Evolutionary conservation across 2,797 vertebrate species (phyloP), one percentile per base, ranked within the genome.

Genomic region (Morus bassanus): DNA sequence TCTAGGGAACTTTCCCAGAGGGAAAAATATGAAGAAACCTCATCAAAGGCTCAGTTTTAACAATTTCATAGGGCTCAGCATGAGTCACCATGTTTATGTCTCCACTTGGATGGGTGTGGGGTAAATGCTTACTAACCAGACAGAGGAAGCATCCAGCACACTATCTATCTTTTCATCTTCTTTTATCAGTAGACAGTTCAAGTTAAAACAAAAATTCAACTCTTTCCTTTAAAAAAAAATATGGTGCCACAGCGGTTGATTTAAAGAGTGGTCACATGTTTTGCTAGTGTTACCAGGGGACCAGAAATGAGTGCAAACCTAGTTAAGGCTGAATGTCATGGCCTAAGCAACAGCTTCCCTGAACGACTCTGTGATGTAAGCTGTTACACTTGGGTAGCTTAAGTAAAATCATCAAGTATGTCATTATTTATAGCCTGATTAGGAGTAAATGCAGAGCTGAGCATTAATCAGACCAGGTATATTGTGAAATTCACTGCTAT

Each of bases 361-460:
- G 80, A 83, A 56, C 65, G 78, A 43, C 41, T 57, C 76, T 35
- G 16, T 65, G 75, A 90, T 74, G 18, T 39, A 88, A 91, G n/a
- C 10, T 91, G 54, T 78, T 89, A 45, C 27, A 67, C 35, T 81
- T 59, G 51, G n/a, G 33, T 82, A 91, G n/a, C 64, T 78, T 82
- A 76, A 60, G 33, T 89, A 82, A 90, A 91, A 96, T 51, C 75
- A 70, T 72, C 30, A 85, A 67, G 56, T 73, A 45, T 63, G 48
- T 61, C 95, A 56, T 91, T 91, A 94, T 95, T 96, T 96, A 87
- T 79, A 96, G 23, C 15, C 48, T 83, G 46, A 92, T 93, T 56
- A 88, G 60, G 60, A 68, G 35, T 79, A 82, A 91, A 64, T 51
- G 31, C 53, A 53, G 64, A 80, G 68, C 45, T 95, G 83, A 88